A percentile compares a stretch with the other conserved stretches of the same genome.
Evolutionary conservation across 2,113 vertebrate genomes (phyloP).

Genomic region (Rhineura floridana): DNA sequence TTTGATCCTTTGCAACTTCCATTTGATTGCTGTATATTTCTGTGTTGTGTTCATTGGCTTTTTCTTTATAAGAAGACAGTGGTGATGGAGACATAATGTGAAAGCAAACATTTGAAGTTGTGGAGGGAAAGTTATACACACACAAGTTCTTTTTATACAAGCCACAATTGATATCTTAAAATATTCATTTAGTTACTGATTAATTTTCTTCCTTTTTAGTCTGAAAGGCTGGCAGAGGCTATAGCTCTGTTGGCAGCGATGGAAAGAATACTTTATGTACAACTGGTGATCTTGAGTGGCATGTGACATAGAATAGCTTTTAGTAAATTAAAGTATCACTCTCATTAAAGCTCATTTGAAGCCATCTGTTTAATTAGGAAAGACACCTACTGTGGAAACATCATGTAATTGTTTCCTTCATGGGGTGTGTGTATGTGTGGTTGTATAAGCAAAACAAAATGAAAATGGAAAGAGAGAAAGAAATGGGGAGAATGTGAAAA

Average conservation of each 20-base stretch:
- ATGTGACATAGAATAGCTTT: neutral
- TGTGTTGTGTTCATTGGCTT: neutral
- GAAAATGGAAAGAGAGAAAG: neutral
- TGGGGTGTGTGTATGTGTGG: too few species aligned
- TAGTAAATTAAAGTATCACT: slow-evolving; percentile 1
- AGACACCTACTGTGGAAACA: neutral
- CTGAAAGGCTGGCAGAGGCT: neutral
- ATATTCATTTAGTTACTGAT: neutral
- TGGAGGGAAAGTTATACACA: neutral
- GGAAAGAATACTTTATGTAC: neutral
- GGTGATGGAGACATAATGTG: neutral
- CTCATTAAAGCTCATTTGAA: neutral
- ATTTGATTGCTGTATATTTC: neutral
- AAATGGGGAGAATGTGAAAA: neutral
- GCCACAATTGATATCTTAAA: neutral
- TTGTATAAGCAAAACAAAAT: neutral
- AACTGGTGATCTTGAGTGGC: neutral
- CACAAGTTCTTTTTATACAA: neutral
- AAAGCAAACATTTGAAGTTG: neutral
- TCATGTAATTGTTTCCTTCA: fast-evolving
- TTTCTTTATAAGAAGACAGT: neutral
- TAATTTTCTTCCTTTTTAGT: neutral
- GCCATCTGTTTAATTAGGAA: slow-evolving; percentile 14
- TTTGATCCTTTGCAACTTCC: neutral
- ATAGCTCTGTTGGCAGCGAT: neutral